Percentiles rank a stretch among this genome's conserved stretches.
Evolutionary conservation across 2,888 invertebrate genomes (phyloP).

Genomic region (Agriopis marginaria): DNA sequence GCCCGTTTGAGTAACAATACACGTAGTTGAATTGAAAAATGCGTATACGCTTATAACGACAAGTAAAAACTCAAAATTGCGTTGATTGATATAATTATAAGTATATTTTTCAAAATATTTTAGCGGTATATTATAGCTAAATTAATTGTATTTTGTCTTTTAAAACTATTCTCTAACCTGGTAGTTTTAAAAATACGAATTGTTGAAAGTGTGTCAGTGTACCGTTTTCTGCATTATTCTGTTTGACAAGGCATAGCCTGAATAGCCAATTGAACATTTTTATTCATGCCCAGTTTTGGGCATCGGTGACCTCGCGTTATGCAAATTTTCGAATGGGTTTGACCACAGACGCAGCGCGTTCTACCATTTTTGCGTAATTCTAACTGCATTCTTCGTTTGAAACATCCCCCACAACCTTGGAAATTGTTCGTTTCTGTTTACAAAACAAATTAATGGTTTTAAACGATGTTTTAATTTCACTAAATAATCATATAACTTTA

Average conservation of each 20-base stretch:
- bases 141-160: too few relatives aligned
- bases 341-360: slow-evolving; percentile 19
- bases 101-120: background rate
- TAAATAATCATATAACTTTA: too few relatives aligned
- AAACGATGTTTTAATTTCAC: background rate
- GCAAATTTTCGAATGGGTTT: slow-evolving; percentile 47
- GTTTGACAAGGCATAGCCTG: slow-evolving; percentile 46
- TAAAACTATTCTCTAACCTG: background rate
- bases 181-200: slow-evolving; percentile 26
- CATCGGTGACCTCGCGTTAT: slow-evolving; percentile 47
- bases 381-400: slow-evolving; percentile 8
- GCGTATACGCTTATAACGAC: background rate
- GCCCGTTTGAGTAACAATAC: slow-evolving; percentile 5
- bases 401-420: background rate
- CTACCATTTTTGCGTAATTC: slow-evolving; percentile 30
- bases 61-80: background rate
- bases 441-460: too few relatives aligned
- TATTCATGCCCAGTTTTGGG: slow-evolving; percentile 48
- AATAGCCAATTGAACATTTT: slow-evolving; percentile 54
- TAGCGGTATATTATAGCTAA: background rate
- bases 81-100: background rate
- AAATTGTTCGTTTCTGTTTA: background rate
- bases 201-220: slow-evolving; percentile 51
- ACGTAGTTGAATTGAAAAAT: slow-evolving; percentile 18
- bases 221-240: slow-evolving; percentile 53